Conservation (phyloP, 2,113 vertebrate species). For the Triplophysa tibetana region DNA sequence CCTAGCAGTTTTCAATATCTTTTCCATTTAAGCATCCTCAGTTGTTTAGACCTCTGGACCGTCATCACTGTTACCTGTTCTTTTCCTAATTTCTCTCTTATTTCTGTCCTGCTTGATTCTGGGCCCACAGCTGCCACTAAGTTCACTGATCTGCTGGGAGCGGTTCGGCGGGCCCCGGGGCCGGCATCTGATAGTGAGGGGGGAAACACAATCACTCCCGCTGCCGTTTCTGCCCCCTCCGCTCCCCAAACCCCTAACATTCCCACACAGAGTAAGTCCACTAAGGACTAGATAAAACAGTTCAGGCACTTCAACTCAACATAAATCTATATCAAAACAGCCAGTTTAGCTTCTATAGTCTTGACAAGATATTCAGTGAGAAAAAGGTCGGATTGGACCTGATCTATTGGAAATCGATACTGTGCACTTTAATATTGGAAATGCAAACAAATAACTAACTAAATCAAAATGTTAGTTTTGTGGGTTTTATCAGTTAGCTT, state of each 20-base stretch:
- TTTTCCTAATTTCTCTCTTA: slow-evolving; percentile 39
- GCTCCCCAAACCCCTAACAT: slow-evolving; percentile 69
- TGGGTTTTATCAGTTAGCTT: too few relatives aligned
- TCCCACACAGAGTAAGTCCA: slow-evolving; percentile 82
- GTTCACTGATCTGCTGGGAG: slow-evolving; percentile 78
- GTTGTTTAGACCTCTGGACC: too few relatives aligned
- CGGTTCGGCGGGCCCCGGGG: slow-evolving; percentile 76
- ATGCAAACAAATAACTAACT: too few relatives aligned
- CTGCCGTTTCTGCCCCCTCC: slow-evolving; percentile 61
- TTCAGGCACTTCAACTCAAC: too few relatives aligned
- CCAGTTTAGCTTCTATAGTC: too few relatives aligned
- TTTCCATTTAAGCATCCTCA: neutral
- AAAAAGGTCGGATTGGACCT: too few relatives aligned
- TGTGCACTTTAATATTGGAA: too few relatives aligned
- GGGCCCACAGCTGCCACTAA: slow-evolving; percentile 69
- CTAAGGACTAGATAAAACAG: neutral
- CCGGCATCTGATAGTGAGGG: slow-evolving; percentile 75
- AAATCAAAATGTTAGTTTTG: too few relatives aligned
- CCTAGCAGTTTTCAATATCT: neutral
- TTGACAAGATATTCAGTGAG: too few relatives aligned
- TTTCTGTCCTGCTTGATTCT: slow-evolving; percentile 38
- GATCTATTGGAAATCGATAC: too few relatives aligned
- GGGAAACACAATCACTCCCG: slow-evolving; percentile 62
- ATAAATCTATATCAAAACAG: too few relatives aligned
- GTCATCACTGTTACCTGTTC: neutral